A percentile compares a stretch with the other conserved stretches of the same genome.
These are phyloP conservation scores for Deroplatys truncata DNA, from an alignment of 2,888 invertebrate species.

Conservation along the genomic window DNA sequence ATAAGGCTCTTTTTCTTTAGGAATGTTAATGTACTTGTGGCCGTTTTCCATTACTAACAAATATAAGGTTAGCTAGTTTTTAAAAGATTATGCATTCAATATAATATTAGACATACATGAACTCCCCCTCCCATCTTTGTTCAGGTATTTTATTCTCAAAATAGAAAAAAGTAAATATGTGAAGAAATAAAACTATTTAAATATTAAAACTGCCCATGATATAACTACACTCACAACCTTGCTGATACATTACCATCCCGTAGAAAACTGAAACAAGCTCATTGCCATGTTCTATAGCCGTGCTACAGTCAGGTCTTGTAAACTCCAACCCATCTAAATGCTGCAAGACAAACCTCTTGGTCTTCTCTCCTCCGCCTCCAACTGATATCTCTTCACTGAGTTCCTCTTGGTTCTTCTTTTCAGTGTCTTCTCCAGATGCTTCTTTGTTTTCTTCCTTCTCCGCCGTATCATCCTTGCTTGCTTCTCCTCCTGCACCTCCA, in stretches of 20 bases:
- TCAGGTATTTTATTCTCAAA: too few relatives aligned
- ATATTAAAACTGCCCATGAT: neutral
- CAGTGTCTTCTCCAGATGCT: slow-evolving; percentile 21
- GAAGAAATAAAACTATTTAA: too few relatives aligned
- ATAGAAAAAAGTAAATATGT: too few relatives aligned
- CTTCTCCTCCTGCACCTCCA: slow-evolving; percentile 43
- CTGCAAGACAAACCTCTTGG: slow-evolving; percentile 34
- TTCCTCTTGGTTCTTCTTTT: slow-evolving; percentile 29
- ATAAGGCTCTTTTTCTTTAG: too few relatives aligned
- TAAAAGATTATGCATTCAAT: too few relatives aligned
- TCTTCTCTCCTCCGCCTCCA: slow-evolving; percentile 27
- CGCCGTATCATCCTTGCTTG: slow-evolving; percentile 40
- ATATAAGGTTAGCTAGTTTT: too few relatives aligned
- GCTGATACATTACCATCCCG: neutral
- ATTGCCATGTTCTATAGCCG: neutral
- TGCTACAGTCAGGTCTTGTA: neutral
- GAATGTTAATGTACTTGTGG: too few relatives aligned
- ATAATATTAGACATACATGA: too few relatives aligned
- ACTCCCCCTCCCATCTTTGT: too few relatives aligned
- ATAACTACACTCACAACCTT: neutral
- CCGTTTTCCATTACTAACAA: too few relatives aligned
- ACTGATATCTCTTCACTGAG: slow-evolving; percentile 28
- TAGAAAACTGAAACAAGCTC: neutral
- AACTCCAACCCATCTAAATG: too few relatives aligned
- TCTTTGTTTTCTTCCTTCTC: slow-evolving; percentile 28